These are phyloP conservation scores for Mnemiopsis leidyi DNA, from an alignment of 37 sponge, comb jelly and placozoan species.

Conservation along the genomic window DNA sequence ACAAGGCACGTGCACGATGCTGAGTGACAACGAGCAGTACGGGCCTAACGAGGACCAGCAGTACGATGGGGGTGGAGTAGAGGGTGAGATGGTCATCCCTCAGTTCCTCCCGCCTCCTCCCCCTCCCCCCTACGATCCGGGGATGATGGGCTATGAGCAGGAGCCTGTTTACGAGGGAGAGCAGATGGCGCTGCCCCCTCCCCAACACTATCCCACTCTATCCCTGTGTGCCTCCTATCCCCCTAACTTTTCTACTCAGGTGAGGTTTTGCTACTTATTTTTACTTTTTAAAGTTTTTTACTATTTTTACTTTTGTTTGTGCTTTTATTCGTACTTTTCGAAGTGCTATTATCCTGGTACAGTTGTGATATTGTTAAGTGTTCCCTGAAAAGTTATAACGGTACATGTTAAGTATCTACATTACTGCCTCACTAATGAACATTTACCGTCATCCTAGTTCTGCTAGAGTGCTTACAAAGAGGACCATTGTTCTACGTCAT, in stretches of 20 bases:
- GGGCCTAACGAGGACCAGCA: not conserved
- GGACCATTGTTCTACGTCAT: no score
- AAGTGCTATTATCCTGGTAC: no score
- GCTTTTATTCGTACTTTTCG: no score
- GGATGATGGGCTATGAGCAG: not conserved
- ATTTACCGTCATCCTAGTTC: no score
- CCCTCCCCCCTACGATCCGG: not conserved
- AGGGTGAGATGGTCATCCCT: not conserved
- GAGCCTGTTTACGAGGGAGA: not conserved
- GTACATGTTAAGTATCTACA: no score
- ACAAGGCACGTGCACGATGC: not conserved
- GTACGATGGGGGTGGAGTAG: not conserved
- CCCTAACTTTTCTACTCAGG: not conserved
- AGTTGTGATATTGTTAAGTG: no score
- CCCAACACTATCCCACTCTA: constrained; percentile 9
- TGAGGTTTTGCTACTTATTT: no score
- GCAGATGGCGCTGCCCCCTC: not conserved
- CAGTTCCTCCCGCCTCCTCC: not conserved
- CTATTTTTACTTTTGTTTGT: no score
- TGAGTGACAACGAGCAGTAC: not conserved
- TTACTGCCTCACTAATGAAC: no score
- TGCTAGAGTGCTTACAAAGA: no score
- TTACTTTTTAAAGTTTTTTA: no score
- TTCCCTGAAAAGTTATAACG: no score
- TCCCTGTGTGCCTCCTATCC: constrained; percentile 10